Evolutionary conservation across 2,797 vertebrate species (phyloP), one percentile per base, ranked within the genome.

Genomic region (Lemur catta): DNA sequence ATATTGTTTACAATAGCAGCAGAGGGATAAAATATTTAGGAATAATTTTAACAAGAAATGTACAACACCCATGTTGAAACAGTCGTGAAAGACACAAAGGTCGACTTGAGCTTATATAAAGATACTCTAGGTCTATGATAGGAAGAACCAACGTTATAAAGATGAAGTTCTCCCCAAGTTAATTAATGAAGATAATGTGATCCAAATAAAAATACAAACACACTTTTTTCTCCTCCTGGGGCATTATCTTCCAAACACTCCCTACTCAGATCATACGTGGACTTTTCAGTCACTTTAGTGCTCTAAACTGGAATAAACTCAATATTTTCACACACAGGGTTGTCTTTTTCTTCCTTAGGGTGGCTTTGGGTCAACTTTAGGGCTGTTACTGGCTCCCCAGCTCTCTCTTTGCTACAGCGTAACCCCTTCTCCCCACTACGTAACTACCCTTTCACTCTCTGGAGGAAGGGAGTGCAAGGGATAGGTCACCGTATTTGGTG

Each of bases 21-120:
- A 41, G 93, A 95, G 89, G 43, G 6, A 89, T 46, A 38, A 86
- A 59, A 71, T 55, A 69, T 80, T 93, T 78, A 95, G 41, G 15
- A 91, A 91, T 80, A 80, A 80, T 46, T 84, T 97, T 89, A 95
- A 63, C 30, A 80, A 69, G 17, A 72, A 84, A 55, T 26, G 7
- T 50, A 52, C 2, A 71, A 95, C 96, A 69, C 0, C 8, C 28
- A 3, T 72, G 89, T 22, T 84, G 41, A 89, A 82, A 89, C 4
- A 57, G 28, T 80, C 26, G 14, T 50, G 20, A 96, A 86, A 91
- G 41, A 46, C 52, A 57, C 7, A 80, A 79, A 82, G 35, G 7
- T 76, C 55, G 17, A 69, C 20, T 38, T 87, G 28, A 94, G 55
- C 33, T 84, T 28, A 52, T 18, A 6, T 50, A 46, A 89, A 78